Base-by-base conservation (phyloP, 2,113 vertebrate genomes). In the Lagopus leucura region DNA sequence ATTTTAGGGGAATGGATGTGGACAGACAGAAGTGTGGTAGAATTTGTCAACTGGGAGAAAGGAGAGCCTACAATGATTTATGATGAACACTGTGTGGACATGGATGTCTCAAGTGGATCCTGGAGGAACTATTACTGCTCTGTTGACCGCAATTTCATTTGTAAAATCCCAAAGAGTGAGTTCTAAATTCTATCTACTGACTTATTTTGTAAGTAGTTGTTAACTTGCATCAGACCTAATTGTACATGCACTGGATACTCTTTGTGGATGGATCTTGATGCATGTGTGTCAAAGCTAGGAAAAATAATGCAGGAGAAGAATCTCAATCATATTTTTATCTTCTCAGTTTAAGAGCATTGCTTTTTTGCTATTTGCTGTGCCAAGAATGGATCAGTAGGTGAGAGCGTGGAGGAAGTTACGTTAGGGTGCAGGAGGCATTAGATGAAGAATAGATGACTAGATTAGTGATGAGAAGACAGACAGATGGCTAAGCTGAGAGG, bases 141-240 rank as follows among this genome's bases (percentile, higher is more conserved):
- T 43, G 95, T 92, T 75, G 98, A 98, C 61, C 98, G 86, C 82
- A 96, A 98, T 36, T 99, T 96, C 92, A 98, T 99, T 93, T 99
- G 99, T 96, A 99, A 99, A 98, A 98, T 78, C 58, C 88, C 97
- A 5, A 99, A 99, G 98, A 97, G 99, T 99, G 97, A 97, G 97
- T 95, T 67, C 40, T 72, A 50, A 54, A 45, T 87, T 92, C 36
- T 86, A 2, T 84, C 30, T 17, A 8, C 18, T 65, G 18, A 4
- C 5, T 86, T 80, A 24, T 76, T 88, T 86, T n/a, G 66, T 40
- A 52, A 87, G 28, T 15, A 89, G 32, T 21, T n/a, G 8, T 58
- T 82, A 78, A 28, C n/a, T 61, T 17, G 30, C 17, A 32, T 17
- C 13, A 77, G 82, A 16, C 10, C 3, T 67, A 78, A 74, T 7